Evolutionary conservation across 2,113 vertebrate genomes (phyloP).

Genomic region (Spilogale gracilis): DNA sequence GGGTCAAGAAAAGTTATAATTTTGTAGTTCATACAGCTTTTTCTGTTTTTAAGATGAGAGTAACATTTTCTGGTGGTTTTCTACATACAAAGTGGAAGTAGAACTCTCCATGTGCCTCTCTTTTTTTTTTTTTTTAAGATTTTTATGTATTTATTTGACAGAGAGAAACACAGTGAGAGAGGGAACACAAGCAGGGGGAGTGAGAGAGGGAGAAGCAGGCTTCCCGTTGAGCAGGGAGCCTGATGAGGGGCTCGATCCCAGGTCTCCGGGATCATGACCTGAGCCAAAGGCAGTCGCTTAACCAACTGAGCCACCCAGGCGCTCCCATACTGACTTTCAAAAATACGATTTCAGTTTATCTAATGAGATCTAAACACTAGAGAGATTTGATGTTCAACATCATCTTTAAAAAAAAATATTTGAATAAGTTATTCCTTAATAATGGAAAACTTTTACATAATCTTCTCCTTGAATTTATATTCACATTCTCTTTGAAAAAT

Average conservation of each 20-base stretch:
- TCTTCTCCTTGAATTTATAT: not conserved
- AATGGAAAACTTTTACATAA: not conserved
- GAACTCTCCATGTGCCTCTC: not conserved
- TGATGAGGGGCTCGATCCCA: too few species aligned
- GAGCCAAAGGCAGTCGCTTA: too few species aligned
- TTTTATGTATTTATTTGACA: too few species aligned
- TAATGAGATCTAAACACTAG: not conserved
- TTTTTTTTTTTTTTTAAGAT: too few species aligned
- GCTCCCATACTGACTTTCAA: not conserved
- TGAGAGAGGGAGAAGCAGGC: too few species aligned
- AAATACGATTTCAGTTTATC: not conserved
- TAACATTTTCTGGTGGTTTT: not conserved
- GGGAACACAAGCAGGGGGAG: too few species aligned
- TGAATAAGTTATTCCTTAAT: not conserved
- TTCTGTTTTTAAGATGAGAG: not conserved
- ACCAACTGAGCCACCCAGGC: too few species aligned
- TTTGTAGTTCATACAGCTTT: not conserved
- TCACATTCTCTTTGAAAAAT: not conserved
- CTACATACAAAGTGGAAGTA: not conserved
- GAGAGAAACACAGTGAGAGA: too few species aligned
- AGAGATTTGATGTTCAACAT: not conserved
- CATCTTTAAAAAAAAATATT: not conserved
- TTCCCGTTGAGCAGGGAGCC: too few species aligned
- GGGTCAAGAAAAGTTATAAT: constrained; percentile 7
- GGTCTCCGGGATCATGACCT: too few species aligned